phyloP scores from a whole-genome alignment of 37 sponge, comb jelly and placozoan species.

The Ephydatia muelleri region DNA sequence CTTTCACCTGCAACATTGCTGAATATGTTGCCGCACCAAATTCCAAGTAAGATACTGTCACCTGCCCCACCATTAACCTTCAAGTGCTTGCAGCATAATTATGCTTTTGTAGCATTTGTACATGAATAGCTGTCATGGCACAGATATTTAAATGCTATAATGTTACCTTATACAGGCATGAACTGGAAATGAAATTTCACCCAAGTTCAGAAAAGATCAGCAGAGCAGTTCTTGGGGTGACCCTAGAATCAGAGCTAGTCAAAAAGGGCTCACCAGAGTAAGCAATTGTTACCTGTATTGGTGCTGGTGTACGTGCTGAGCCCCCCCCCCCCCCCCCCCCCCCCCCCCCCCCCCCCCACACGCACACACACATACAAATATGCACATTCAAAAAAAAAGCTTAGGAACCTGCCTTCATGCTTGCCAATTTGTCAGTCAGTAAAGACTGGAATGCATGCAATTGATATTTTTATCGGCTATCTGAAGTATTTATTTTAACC shows the following conservation, averaged over 20 bases:
- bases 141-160: not conserved
- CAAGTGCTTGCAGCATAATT: too few relatives aligned
- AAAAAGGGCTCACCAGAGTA: conserved; percentile 69
- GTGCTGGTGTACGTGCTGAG: too few relatives aligned
- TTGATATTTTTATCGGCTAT: not conserved
- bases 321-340: too few relatives aligned
- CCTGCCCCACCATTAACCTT: too few relatives aligned
- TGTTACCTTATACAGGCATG: conserved; percentile 63
- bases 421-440: not conserved
- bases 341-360: conserved; percentile 1
- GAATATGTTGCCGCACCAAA: conserved; percentile 58
- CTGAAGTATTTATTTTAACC: too few relatives aligned
- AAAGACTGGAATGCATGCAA: not conserved
- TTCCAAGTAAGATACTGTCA: not conserved
- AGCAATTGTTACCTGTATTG: not conserved
- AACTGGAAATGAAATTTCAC: conserved; percentile 73
- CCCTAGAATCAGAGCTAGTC: conserved; percentile 68
- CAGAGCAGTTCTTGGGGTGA: conserved; percentile 58
- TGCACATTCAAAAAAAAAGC: not conserved
- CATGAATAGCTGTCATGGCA: too few relatives aligned
- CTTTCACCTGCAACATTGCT: conserved; percentile 67
- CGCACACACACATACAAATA: not conserved
- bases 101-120: too few relatives aligned
- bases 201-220: conserved; percentile 70
- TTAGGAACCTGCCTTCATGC: too few relatives aligned